Conservation (phyloP, 1,140 invertebrate species). For the Venturia canescens region DNA sequence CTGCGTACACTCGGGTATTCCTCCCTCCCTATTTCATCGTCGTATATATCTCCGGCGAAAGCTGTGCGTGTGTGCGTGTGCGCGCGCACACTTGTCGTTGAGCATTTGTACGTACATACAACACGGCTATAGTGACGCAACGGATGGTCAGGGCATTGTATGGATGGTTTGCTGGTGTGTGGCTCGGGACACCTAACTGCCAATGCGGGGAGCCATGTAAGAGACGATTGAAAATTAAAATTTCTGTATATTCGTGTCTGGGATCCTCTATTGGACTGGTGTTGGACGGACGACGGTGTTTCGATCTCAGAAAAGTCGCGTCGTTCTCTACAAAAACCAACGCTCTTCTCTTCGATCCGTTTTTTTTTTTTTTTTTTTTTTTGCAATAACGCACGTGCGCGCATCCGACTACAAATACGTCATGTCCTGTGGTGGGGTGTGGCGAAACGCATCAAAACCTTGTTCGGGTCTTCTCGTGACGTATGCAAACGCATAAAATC, state of each 20-base stretch:
- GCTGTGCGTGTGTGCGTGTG: too few relatives aligned
- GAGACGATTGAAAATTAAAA: background rate
- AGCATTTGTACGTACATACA: conserved; percentile 20
- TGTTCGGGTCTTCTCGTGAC: conserved; percentile 47
- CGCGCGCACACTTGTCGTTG: background rate
- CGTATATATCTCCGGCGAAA: background rate
- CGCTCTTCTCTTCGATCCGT: background rate
- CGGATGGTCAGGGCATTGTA: background rate
- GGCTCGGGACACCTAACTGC: conserved; percentile 12
- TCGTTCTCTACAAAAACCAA: background rate
- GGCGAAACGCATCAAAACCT: conserved; percentile 48
- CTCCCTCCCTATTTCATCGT: background rate
- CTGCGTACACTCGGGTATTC: background rate
- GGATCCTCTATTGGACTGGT: background rate
- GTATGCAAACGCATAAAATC: conserved; percentile 44
- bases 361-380: background rate
- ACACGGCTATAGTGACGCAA: conserved; percentile 29
- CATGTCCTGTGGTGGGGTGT: conserved; percentile 53
- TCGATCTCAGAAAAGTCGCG: background rate
- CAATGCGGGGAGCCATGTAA: background rate
- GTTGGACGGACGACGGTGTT: background rate
- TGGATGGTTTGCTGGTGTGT: background rate
- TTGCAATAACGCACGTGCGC: conserved; percentile 42
- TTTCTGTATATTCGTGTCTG: conserved; percentile 11
- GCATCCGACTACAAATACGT: conserved; percentile 17